Base-by-base conservation (phyloP, 2,797 vertebrate species). In the Botia kubotai region DNA sequence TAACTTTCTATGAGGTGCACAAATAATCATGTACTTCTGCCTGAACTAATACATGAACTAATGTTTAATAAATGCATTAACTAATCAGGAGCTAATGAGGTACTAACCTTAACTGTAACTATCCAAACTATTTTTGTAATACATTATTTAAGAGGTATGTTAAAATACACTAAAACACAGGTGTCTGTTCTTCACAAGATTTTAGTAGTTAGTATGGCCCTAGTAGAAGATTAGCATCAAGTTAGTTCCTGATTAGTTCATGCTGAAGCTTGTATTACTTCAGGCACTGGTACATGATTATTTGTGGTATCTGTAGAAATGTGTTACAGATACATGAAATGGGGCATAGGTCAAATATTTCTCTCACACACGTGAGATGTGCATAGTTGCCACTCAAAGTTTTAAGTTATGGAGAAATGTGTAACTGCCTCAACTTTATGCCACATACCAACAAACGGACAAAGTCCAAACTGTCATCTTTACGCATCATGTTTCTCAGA, bases 401-500 rank as follows among this genome's bases (percentile, higher is more conserved):
- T 23, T 46, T 36, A 39, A 12, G 43, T 52, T 62, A 16, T 58
- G 17, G 12, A 33, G 12, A 69, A 62, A 62, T 52, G 43, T 6
- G 66, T 6, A 70, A 77, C 7, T 21, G 7, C 4, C 17, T 70
- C 16, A 33, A 39, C 19, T 14, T 57, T 21, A 19, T 68, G 19
- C 21, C 65, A 48, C 17, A 26, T 26, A 26, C 65, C 57, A 26
- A 48, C 3, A 75, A 63, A 50, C 4, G 52, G 13, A 11, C 50
- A 78, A 78, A 62, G 58, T 79, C 58, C 58, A 65, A 60, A 72
- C 2, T 77, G 10, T n/a, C 17, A 12, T 66, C n/a, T 3, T 66
- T 33, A 66, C 17, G 17, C 17, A 11, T 8, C 10, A 55, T 1
- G 0, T 46, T 66, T 55, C 77, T 72, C 29, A 63, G 29, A 53